Conservation (phyloP, 2,113 vertebrate species). For the Oreochromis tanganicae region DNA sequence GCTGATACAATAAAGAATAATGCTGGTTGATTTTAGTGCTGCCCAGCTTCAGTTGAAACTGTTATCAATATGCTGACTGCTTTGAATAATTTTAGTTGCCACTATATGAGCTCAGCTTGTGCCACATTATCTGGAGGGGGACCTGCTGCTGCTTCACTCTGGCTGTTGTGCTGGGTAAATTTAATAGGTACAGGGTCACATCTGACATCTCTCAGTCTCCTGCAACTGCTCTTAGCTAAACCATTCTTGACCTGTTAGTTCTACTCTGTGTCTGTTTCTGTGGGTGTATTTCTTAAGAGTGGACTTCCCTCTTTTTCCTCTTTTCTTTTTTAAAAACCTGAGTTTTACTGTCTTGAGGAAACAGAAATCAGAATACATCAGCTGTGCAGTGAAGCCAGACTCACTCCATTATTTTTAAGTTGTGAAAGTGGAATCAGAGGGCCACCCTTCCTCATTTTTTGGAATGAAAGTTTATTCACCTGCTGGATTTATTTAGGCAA, state of each 20-base stretch:
- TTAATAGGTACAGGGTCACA: not conserved
- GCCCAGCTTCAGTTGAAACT: not conserved
- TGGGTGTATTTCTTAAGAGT: not conserved
- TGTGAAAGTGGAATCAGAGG: not conserved
- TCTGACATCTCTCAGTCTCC: not conserved
- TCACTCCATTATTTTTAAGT: not conserved
- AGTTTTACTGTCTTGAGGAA: not conserved
- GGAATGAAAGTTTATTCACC: not conserved
- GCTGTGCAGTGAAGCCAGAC: not conserved
- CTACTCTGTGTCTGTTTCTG: not conserved
- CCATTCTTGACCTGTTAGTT: not conserved
- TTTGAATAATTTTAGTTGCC: not conserved
- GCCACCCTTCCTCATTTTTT: not conserved
- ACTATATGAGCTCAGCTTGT: not conserved
- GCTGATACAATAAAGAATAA: not conserved
- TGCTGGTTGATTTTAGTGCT: not conserved
- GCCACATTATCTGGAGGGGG: not conserved
- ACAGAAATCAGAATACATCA: not conserved
- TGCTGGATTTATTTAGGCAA: not conserved
- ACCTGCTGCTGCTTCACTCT: not conserved
- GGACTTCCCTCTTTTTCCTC: fast-evolving
- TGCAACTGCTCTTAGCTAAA: not conserved
- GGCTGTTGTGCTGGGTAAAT: not conserved
- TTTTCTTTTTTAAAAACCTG: not conserved
- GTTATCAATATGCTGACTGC: not conserved